Base-by-base conservation (phyloP, 2,113 vertebrate genomes). In the Odontesthes bonariensis region DNA sequence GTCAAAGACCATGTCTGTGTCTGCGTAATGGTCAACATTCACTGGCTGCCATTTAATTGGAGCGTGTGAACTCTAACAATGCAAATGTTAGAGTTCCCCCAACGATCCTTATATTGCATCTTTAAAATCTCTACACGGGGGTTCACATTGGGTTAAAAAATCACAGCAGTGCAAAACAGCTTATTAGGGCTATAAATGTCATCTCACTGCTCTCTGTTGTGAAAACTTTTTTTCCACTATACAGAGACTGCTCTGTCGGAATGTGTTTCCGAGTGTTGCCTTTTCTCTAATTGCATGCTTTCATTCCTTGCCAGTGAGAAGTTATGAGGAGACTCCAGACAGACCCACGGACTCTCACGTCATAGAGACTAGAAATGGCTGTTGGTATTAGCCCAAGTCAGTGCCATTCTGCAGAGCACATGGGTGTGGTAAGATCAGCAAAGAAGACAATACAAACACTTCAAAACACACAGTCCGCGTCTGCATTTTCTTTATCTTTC, bases 291-390 rank as follows among this genome's bases (percentile, higher is more conserved):
- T 1, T 32, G 10, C 10, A 9, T 66, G 16, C n/a, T 67, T 80
- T 64, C 2, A 47, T 79, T 82, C 1, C 3, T 79, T 83, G 54
- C 33, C 80, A 95, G 94, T 89, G 93, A 94, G 86, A 94, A 94
- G 84, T 82, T 95, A 68, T 95, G 88, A 94, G 77, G 70, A 62
- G 17, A 35, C 52, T 74, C 16, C 84, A 60, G 68, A 52, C 49
- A 44, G 32, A 55, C 35, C 56, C 8, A 49, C 67, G 65, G 23
- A 59, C 57, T 84, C 77, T 58, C 74, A 70, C 68, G 60, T 49
- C 67, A 17, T 17, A 66, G 58, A 14, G 62, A 73, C 49, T 0
- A 22, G 14, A 56, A 49, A 2, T 42, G 38, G 81, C 62, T 31
- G n/a, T 44, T 58, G 49, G 23, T 44, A 35, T 53, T 66, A 22